These are phyloP conservation scores for Myodes glareolus DNA, from an alignment of 2,113 vertebrate genomes.

Conservation along the genomic window DNA sequence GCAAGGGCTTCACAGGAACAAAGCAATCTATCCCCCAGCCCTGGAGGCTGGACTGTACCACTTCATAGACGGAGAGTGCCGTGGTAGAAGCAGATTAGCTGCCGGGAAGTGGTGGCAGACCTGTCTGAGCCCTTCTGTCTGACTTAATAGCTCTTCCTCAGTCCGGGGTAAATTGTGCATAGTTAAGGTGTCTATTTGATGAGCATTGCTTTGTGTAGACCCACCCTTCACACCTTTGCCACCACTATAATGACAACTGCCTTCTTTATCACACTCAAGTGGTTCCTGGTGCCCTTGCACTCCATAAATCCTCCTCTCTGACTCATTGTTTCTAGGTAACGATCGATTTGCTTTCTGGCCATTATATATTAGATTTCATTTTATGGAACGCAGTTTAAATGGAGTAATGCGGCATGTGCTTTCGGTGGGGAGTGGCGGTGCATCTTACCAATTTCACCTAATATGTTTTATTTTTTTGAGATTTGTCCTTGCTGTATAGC, in stretches of 20 bases:
- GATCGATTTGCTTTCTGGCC: constrained; percentile 8
- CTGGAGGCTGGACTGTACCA: constrained; percentile 19
- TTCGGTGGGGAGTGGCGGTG: neutral
- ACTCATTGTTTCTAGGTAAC: neutral
- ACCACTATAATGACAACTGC: neutral
- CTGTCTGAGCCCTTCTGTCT: neutral
- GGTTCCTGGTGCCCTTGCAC: neutral
- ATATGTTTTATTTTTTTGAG: neutral
- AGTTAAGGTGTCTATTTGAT: neutral
- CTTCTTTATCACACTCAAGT: neutral
- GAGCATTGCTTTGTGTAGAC: neutral
- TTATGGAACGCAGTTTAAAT: constrained; percentile 32
- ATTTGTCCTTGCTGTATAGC: neutral
- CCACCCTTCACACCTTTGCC: neutral
- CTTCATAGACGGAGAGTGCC: constrained; percentile 41
- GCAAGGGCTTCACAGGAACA: constrained; percentile 52
- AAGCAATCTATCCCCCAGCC: constrained; percentile 49
- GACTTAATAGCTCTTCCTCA: neutral
- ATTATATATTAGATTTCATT: constrained; percentile 19
- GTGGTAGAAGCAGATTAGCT: constrained; percentile 14
- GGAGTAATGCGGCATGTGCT: neutral
- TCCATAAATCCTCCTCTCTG: neutral
- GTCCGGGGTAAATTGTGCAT: neutral
- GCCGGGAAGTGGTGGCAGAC: neutral
- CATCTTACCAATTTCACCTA: neutral